Base-by-base conservation (phyloP, 2,888 invertebrate species). In the Malacosoma neustria region DNA sequence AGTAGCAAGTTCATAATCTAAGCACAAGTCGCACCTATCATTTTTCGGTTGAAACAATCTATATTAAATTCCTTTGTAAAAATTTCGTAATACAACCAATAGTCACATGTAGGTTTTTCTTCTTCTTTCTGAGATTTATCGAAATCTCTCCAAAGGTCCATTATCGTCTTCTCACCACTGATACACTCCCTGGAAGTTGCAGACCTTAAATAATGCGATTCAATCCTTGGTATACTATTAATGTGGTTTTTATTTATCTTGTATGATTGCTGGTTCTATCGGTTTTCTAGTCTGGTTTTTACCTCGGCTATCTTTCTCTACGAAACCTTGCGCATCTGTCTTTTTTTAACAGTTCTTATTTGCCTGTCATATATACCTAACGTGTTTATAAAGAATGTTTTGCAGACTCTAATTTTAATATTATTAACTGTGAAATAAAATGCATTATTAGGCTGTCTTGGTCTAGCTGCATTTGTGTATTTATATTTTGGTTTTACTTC, bases 221-320 rank as follows among this genome's bases (percentile, higher is more conserved):
- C 39, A 12, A 39, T 39, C 13, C n/a, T 33, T 11, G 39, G 39
- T 34, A 39, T 39, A 3, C 11, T 7, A n/a, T 39, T 36, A 34
- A 39, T 39, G 34, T 11, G 30, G 29, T 11, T 29, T 36, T 11
- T 36, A 29, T 9, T 29, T 12, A 32, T 34, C 29, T 32, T 36
- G 36, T 11, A 40, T 34, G 36, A 11, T 32, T 29, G 14, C 13
- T 36, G 14, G 14, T 11, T 36, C 29, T 22, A 32, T 29, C 36
- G 39, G 12, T 32, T 32, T 7, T 12, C 11, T n/a, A n/a, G n/a
- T n/a, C n/a, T n/a, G n/a, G 6, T 38, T 4, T 7, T 11, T 33
- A 2, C 33, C 38, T n/a, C n/a, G n/a, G n/a, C n/a, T n/a, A 29
- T 32, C 36, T 38, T n/a, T n/a, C n/a, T n/a, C n/a, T n/a, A n/a